Percentiles rank a stretch among this genome's conserved stretches.
Conservation (phyloP, 2,797 vertebrate genomes). For the Pipistrellus pipistrellus region DNA sequence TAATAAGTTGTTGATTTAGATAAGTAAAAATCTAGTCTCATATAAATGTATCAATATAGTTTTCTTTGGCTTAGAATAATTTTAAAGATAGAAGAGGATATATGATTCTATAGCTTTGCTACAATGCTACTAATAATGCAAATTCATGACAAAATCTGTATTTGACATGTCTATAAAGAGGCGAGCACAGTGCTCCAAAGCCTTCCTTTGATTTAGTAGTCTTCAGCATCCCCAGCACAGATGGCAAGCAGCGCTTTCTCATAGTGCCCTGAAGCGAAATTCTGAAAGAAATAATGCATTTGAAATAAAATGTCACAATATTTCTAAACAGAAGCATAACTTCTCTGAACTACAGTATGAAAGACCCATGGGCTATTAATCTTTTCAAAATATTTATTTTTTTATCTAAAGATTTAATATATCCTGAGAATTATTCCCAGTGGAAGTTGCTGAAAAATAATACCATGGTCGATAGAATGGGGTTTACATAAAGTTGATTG, state of each 20-base stretch:
- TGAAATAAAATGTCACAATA: neutral
- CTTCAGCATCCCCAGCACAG: conserved; percentile 88
- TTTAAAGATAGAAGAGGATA: conserved; percentile 57
- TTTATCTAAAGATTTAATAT: conserved; percentile 17
- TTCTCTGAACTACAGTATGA: neutral
- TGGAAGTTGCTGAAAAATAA: conserved; percentile 14
- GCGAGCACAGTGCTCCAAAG: fast-evolving
- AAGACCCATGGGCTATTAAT: neutral
- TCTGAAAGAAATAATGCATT: conserved; percentile 77
- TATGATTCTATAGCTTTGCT: conserved; percentile 8
- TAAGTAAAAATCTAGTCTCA: neutral
- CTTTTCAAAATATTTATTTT: conserved; percentile 49
- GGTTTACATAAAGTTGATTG: neutral
- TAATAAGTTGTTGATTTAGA: conserved; percentile 35
- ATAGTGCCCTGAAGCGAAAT: conserved; percentile 91
- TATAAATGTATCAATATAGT: conserved; percentile 12
- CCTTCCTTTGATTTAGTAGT: conserved; percentile 83
- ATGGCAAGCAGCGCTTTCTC: conserved; percentile 89
- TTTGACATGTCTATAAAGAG: neutral
- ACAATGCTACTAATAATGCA: neutral
- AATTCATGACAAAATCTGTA: neutral
- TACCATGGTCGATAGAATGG: neutral
- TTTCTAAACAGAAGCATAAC: neutral
- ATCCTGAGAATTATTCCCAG: neutral
- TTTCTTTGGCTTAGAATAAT: conserved; percentile 46